Base-by-base conservation (phyloP, 2,797 vertebrate species). In the Sebastes dallii region DNA sequence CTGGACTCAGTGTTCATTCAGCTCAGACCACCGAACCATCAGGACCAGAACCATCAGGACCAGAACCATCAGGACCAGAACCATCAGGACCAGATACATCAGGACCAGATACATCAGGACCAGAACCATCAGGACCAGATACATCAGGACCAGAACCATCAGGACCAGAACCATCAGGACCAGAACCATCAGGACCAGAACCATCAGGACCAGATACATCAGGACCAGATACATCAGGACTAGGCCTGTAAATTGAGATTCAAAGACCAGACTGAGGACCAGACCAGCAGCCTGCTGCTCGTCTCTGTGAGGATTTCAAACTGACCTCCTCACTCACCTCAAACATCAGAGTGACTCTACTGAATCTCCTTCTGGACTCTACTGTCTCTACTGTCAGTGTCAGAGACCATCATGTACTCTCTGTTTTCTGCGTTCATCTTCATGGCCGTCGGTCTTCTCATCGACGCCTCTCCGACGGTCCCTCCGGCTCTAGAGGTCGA, bases 361-460 rank as follows among this genome's bases (percentile, higher is more conserved):
- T 24, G 3, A n/a, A 18, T 61, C 30, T 30, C 30, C 30, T 30
- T 30, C 30, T 30, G 30, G 30, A 3, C 59, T 60, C 13, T 36
- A 50, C 20, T 46, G 4, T 54, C 27, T 61, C 39, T 8, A 8
- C 64, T 55, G 27, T 32, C 52, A 9, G 13, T 8, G 14, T 11
- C 46, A 2, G 46, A 66, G 46, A 2, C 20, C 56, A 42, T 42
- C 52, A 91, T 92, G 91, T 80, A 95, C 93, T 95, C 95, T 83
- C 92, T 95, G 90, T 92, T 96, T 77, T 90, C 94, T 78, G 92
- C 95, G 91, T 91, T 97, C 91, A 83, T 97, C 92, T 89, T 96
- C 87, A 89, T 96, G 86, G 93, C 95, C 83, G 92, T 95, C 85
- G 93, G 96, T 92, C 94, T 97, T 93, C 93, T 94, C 69, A 90